A percentile compares a stretch with the other conserved stretches of the same genome.
phyloP scores from a whole-genome alignment of 2,113 vertebrate genomes.

The Diadophis punctatus region DNA sequence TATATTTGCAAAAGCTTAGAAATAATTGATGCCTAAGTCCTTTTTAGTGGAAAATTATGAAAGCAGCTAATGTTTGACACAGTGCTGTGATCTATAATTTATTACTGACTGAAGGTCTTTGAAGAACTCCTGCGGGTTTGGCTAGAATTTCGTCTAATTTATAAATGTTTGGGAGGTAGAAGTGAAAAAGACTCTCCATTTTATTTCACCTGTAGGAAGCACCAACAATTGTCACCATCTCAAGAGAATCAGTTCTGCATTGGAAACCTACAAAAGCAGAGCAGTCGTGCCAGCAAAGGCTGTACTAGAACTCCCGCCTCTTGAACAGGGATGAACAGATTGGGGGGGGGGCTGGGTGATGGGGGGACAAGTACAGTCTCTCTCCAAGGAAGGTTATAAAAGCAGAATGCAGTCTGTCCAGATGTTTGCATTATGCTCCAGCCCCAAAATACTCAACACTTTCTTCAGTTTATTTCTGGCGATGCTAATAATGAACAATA shows the following conservation, averaged over 20 bases:
- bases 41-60: constrained; percentile 18
- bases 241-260: neutral
- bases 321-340: neutral
- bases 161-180: neutral
- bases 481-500: neutral
- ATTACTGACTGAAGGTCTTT: constrained; percentile 1
- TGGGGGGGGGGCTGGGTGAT: neutral
- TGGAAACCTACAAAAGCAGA: neutral
- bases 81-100: constrained; percentile 22
- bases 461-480: neutral
- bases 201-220: neutral
- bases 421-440: neutral
- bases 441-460: neutral
- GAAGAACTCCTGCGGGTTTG: neutral
- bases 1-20: neutral
- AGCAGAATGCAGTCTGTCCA: neutral
- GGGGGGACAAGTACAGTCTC: no score
- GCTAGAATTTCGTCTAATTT: neutral
- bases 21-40: constrained; percentile 18
- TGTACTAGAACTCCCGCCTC: no score
- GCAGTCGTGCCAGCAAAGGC: neutral
- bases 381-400: neutral
- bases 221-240: neutral
- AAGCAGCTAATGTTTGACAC: constrained; percentile 16
- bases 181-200: neutral